phyloP scores from a whole-genome alignment of 1,140 invertebrate genomes.

The Orius laevigatus region DNA sequence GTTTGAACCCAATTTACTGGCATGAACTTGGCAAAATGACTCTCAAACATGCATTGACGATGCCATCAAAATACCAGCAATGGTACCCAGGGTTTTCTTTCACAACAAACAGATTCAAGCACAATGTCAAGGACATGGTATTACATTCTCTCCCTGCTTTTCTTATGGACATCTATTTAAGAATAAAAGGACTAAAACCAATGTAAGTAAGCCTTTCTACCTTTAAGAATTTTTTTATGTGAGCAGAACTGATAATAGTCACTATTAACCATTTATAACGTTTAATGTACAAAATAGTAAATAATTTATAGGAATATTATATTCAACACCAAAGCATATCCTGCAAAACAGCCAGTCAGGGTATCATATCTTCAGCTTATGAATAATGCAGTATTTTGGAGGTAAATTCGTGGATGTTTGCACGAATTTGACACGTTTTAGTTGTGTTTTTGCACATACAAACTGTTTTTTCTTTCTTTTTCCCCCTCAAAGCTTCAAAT shows the following conservation, averaged over 20 bases:
- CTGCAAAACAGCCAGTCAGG: not conserved
- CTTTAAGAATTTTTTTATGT: too few species aligned
- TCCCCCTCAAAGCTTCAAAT: not conserved
- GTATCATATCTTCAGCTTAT: slow-evolving; percentile 4
- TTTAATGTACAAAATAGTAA: too few species aligned
- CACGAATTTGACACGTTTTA: too few species aligned
- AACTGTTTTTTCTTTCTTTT: too few species aligned
- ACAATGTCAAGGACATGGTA: slow-evolving; percentile 48
- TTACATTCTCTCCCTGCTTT: slow-evolving; percentile 67
- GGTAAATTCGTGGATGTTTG: slow-evolving; percentile 4
- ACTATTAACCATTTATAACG: not conserved
- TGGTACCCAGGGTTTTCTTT: slow-evolving; percentile 74
- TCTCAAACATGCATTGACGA: slow-evolving; percentile 49
- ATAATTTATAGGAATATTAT: too few species aligned
- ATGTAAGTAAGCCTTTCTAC: slow-evolving; percentile 39
- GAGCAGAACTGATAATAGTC: too few species aligned
- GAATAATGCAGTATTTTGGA: slow-evolving; percentile 13
- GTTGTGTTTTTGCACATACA: too few species aligned
- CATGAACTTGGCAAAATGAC: slow-evolving; percentile 51
- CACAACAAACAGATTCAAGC: slow-evolving; percentile 50
- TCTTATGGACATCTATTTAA: slow-evolving; percentile 51
- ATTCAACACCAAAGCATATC: too few species aligned
- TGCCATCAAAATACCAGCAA: slow-evolving; percentile 65
- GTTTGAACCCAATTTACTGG: slow-evolving; percentile 71
- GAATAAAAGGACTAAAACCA: slow-evolving; percentile 54